Percentiles rank a stretch among this genome's conserved stretches.
Evolutionary conservation across 2,797 vertebrate species (phyloP).

Genomic region (Takifugu rubripes): DNA sequence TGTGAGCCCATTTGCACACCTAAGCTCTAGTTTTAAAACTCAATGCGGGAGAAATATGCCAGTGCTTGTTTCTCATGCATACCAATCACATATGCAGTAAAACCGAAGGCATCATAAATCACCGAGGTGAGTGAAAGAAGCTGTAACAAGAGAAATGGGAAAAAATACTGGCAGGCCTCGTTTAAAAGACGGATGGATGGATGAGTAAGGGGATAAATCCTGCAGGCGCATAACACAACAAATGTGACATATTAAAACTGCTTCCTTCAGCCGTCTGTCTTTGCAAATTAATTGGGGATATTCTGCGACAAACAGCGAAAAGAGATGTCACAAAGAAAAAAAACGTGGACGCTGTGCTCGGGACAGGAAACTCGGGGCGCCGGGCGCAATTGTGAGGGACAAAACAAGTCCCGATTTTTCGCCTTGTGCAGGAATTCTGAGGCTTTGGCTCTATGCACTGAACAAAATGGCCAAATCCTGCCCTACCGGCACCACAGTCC

Average conservation of each 20-base stretch:
- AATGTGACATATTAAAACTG: slow-evolving; percentile 41
- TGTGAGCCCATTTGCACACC: slow-evolving; percentile 17
- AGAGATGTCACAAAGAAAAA: not conserved
- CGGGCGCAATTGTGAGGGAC: too few species aligned
- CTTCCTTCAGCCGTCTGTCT: slow-evolving; percentile 3
- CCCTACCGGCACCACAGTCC: too few species aligned
- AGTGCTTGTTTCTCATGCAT: slow-evolving; percentile 39
- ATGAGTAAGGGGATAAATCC: slow-evolving; percentile 60
- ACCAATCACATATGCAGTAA: slow-evolving; percentile 45
- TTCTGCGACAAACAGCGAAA: slow-evolving; percentile 8
- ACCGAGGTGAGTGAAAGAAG: slow-evolving; percentile 54
- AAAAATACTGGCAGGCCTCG: slow-evolving; percentile 39
- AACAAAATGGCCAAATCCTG: too few species aligned
- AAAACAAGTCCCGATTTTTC: too few species aligned
- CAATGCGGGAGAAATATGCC: slow-evolving; percentile 16
- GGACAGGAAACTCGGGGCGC: slow-evolving; percentile 1
- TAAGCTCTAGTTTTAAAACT: slow-evolving; percentile 18
- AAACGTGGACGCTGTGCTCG: not conserved
- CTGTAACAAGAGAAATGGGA: slow-evolving; percentile 28
- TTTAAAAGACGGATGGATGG: slow-evolving; percentile 73
- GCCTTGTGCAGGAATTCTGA: too few species aligned
- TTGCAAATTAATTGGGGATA: slow-evolving; percentile 3
- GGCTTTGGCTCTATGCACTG: too few species aligned
- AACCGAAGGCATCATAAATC: slow-evolving; percentile 71
- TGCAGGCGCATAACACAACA: slow-evolving; percentile 39